Evolutionary conservation across 2,113 vertebrate species (phyloP), one percentile per base, ranked within the genome.

Genomic region (Syngnathus floridae): DNA sequence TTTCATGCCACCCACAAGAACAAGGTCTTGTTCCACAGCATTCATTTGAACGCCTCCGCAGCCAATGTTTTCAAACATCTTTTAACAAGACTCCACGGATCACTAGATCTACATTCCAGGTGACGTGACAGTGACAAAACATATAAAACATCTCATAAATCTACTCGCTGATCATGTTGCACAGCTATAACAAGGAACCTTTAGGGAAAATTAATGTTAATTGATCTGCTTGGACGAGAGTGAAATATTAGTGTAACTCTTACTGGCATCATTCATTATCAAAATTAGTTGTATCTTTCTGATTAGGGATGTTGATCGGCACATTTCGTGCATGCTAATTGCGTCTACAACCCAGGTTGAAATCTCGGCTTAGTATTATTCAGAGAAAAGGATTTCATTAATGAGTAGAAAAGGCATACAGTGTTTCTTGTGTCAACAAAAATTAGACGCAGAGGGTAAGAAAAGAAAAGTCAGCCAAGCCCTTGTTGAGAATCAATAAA

Each of bases 401-500:
- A 22, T 43, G 22, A 21, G 38, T 5, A 13, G 11, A 8, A 26
- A 22, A 61, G 21, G 31, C 12, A 19, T 13, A 21, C 2, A 37
- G 17, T 5, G 11, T 61, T 61, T 40, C 11, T 13, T 6, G 6
- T 43, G n/a, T 43, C 58, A 43, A 31, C 17, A 76, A 67, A 70
- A 43, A 78, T 69, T 49, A 75, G 12, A 69, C 41, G 54, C 37
- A 57, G 59, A 3, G 2, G 64, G 14, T 57, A 43, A 69, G 21
- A 19, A 46, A 66, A 80, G 72, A 51, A 68, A 70, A 72, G 56
- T 26, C 62, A 66, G 58, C 43, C 31, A 66, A 68, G 63, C 38
- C 46, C 67, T 77, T 19, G 65, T 54, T 64, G 67, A 60, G 70
- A 76, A 84, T 78, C 75, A 65, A 79, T 80, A 74, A 80, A 77